Conservation (phyloP, 2,888 invertebrate genomes). For the Macropis europaea region DNA sequence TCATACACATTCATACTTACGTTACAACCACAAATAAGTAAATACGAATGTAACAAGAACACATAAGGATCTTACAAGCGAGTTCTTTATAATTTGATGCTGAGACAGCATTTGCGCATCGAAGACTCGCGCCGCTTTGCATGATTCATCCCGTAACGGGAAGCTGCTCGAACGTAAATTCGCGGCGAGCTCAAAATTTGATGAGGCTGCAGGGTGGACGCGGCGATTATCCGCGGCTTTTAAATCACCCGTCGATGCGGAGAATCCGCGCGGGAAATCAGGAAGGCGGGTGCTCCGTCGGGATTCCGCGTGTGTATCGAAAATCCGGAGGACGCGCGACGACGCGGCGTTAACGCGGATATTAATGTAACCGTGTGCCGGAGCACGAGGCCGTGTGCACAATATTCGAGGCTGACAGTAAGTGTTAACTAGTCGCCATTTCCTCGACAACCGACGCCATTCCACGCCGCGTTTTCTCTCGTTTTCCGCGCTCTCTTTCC, state of each 20-base stretch:
- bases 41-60: too few species aligned
- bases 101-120: too few species aligned
- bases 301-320: slow-evolving; percentile 33
- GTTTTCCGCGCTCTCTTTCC: not conserved
- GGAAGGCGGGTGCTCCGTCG: slow-evolving; percentile 14
- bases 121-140: too few species aligned
- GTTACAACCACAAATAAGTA: too few species aligned
- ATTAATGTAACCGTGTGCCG: slow-evolving; percentile 51
- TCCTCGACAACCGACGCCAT: slow-evolving; percentile 24
- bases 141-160: too few species aligned
- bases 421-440: slow-evolving; percentile 55
- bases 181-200: not conserved
- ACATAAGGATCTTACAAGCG: too few species aligned
- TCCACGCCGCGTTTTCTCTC: slow-evolving; percentile 3
- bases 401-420: slow-evolving; percentile 55
- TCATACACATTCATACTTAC: too few species aligned
- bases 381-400: slow-evolving; percentile 35
- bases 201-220: not conserved
- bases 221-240: slow-evolving; percentile 20
- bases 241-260: not conserved
- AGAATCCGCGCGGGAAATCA: slow-evolving; percentile 45
- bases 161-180: slow-evolving; percentile 10
- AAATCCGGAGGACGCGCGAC: slow-evolving; percentile 24
- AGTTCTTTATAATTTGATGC: too few species aligned
- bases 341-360: slow-evolving; percentile 44